Conservation (phyloP, 1,140 invertebrate species). For the Galleria mellonella region DNA sequence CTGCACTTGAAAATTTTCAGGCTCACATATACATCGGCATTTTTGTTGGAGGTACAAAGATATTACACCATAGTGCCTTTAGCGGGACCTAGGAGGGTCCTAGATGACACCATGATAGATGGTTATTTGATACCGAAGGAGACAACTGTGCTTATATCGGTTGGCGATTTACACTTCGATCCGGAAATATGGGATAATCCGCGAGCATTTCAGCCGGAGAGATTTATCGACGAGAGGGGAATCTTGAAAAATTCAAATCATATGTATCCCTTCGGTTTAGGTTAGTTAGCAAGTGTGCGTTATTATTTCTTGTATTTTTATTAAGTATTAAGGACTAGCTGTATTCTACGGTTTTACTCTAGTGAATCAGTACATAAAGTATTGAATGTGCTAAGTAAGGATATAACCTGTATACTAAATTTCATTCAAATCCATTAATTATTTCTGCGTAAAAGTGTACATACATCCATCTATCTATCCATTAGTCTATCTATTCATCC, state of each 20-base stretch:
- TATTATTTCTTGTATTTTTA: conserved; percentile 4
- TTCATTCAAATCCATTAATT: no score
- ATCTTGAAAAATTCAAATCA: conserved; percentile 70
- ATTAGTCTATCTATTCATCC: no score
- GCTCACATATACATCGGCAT: conserved; percentile 78
- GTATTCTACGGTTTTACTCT: no score
- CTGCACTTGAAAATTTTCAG: conserved; percentile 52
- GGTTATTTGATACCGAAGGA: conserved; percentile 82
- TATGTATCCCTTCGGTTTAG: conserved; percentile 81
- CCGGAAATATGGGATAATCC: conserved; percentile 80
- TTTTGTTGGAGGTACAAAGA: conserved; percentile 79
- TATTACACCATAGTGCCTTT: conserved; percentile 78
- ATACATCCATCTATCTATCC: no score
- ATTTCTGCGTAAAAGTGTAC: no score
- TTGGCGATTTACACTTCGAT: conserved; percentile 79
- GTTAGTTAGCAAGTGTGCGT: conserved; percentile 50
- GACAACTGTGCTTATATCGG: conserved; percentile 78
- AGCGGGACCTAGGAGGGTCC: conserved; percentile 79
- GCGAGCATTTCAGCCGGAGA: conserved; percentile 81
- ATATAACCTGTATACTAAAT: no score
- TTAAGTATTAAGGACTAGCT: no score
- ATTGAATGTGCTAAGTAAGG: no score
- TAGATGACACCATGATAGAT: conserved; percentile 75
- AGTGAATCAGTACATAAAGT: no score
- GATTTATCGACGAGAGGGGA: conserved; percentile 71